Evolutionary conservation across 2,888 invertebrate species (phyloP).

Genomic region (Panzeria rudis): DNA sequence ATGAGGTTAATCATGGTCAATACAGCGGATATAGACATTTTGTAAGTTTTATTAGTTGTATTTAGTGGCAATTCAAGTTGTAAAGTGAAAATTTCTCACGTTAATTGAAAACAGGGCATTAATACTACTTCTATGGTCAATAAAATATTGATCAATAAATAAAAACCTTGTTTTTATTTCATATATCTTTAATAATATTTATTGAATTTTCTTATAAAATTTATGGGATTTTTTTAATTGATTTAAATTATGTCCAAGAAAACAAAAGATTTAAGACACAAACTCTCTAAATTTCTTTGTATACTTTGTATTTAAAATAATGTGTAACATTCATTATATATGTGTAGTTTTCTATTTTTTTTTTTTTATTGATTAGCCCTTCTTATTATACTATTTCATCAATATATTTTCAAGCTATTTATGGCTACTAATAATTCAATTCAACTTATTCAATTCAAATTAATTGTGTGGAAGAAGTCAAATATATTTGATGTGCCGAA

Average conservation of each 20-base stretch:
- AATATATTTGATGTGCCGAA: background rate
- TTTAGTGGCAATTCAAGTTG: conserved; percentile 17
- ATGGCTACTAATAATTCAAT: background rate
- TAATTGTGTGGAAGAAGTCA: background rate
- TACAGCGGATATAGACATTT: conserved; percentile 65
- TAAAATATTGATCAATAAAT: conserved; percentile 27
- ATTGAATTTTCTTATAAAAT: background rate
- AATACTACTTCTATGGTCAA: conserved; percentile 30
- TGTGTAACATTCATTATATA: background rate
- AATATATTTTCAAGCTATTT: background rate
- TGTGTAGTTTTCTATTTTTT: background rate
- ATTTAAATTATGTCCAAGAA: conserved; percentile 1
- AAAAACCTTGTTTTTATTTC: background rate
- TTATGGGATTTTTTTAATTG: background rate
- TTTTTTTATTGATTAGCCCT: background rate
- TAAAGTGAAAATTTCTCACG: conserved; percentile 69
- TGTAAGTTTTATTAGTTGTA: conserved; percentile 36
- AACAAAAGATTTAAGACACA: conserved; percentile 53
- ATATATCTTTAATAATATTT: background rate
- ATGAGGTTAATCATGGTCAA: conserved; percentile 41
- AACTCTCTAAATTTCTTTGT: conserved; percentile 26
- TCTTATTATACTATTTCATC: background rate
- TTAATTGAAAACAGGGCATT: conserved; percentile 60
- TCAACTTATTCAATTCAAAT: background rate
- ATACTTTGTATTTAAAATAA: background rate